Conservation (phyloP, 2,113 vertebrate genomes). For the Zosterops japonicus region DNA sequence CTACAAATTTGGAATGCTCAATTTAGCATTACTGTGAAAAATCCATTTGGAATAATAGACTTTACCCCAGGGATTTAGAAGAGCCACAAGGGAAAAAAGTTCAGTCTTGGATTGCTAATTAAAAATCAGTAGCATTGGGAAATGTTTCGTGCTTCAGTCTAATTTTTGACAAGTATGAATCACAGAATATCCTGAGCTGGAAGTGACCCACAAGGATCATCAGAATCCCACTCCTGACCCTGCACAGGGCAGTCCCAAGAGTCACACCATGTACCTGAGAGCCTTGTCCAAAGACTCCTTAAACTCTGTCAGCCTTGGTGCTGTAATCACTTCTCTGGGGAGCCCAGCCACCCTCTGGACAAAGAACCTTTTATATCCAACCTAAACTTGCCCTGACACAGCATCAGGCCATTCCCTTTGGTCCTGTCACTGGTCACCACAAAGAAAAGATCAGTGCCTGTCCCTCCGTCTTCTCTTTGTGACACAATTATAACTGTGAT, state of each 20-base stretch:
- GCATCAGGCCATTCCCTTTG: not conserved
- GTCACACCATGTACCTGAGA: not conserved
- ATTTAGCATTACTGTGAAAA: slow-evolving; percentile 62
- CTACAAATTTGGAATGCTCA: slow-evolving; percentile 42
- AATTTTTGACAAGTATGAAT: not conserved
- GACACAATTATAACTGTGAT: not conserved
- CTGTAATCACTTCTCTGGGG: not conserved
- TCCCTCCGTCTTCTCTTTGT: not conserved
- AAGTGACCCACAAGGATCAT: not conserved
- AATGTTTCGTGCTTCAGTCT: not conserved
- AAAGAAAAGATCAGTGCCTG: not conserved
- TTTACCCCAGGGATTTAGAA: slow-evolving; percentile 35
- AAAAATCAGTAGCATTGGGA: slow-evolving; percentile 10
- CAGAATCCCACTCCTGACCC: not conserved
- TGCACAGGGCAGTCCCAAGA: not conserved
- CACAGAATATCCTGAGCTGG: not conserved
- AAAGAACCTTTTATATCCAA: not conserved
- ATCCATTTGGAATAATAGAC: slow-evolving; percentile 57
- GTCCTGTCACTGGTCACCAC: not conserved
- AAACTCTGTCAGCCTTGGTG: not conserved
- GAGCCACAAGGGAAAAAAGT: not conserved
- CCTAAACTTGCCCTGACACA: not conserved
- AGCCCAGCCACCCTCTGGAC: not conserved
- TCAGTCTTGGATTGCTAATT: slow-evolving; percentile 21
- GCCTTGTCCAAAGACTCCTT: not conserved